A percentile compares a stretch with the other conserved stretches of the same genome.
Conservation (phyloP, 2,113 vertebrate species). For the Limanda limanda region DNA sequence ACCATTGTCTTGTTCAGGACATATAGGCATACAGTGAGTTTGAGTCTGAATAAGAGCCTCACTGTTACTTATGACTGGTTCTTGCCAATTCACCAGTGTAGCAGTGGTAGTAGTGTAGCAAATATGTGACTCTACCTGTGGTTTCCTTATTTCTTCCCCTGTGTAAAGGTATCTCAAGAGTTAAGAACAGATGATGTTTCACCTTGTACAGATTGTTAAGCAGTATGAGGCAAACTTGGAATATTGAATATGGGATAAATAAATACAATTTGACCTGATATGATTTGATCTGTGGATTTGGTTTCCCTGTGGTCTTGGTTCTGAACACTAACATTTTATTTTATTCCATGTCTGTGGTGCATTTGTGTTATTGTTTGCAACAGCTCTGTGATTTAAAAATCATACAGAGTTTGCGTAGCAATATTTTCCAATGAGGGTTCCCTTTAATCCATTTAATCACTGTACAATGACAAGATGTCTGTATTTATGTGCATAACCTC, state of each 20-base stretch:
- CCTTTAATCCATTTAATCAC: slow-evolving; percentile 58
- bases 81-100: slow-evolving; percentile 30
- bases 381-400: background rate
- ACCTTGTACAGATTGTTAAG: no score
- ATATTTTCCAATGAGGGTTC: slow-evolving; percentile 2
- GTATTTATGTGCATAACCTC: slow-evolving; percentile 5
- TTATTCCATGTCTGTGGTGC: background rate
- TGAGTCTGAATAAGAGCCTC: slow-evolving; percentile 58
- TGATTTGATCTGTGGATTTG: background rate
- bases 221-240: no score
- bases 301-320: background rate
- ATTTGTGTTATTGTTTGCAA: background rate
- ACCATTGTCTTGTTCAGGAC: slow-evolving; percentile 83
- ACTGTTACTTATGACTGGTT: slow-evolving; percentile 50
- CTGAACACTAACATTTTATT: background rate
- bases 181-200: no score
- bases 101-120: slow-evolving; percentile 7
- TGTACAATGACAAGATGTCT: slow-evolving; percentile 49
- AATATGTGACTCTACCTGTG: background rate
- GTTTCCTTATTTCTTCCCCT: no score
- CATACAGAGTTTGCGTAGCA: background rate
- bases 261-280: no score
- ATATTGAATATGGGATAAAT: no score
- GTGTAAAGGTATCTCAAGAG: no score
- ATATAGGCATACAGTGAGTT: slow-evolving; percentile 49